These are phyloP conservation scores for Epirrhoe alternata DNA, from an alignment of 2,888 invertebrate species.

Conservation along the genomic window DNA sequence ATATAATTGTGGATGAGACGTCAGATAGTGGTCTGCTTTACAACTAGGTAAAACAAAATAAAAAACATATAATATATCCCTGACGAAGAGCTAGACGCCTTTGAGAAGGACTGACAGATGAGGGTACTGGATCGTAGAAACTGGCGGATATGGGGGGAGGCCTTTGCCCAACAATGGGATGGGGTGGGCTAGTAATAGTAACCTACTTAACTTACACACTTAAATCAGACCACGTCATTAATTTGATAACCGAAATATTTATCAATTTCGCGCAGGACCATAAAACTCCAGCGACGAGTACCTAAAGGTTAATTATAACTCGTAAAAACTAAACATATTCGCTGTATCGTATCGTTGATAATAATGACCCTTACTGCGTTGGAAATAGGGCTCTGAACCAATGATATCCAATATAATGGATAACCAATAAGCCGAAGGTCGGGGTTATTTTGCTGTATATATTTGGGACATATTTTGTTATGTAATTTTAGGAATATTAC, in stretches of 20 bases:
- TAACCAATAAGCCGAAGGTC: slow-evolving; percentile 38
- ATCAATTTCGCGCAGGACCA: not conserved
- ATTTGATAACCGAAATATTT: not conserved
- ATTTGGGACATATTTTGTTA: slow-evolving; percentile 37
- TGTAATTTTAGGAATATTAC: slow-evolving; percentile 33
- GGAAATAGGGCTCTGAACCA: slow-evolving; percentile 20
- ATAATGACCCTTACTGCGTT: slow-evolving; percentile 15
- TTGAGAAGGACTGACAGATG: too few relatives aligned
- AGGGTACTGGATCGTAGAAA: too few relatives aligned
- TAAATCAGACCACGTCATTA: too few relatives aligned
- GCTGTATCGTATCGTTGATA: not conserved
- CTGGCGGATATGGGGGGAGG: too few relatives aligned
- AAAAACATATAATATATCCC: too few relatives aligned
- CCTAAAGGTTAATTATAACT: not conserved
- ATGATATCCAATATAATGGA: slow-evolving; percentile 38
- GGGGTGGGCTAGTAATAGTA: too few relatives aligned
- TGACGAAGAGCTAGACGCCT: too few relatives aligned
- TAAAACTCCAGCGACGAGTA: not conserved
- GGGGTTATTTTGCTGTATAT: slow-evolving; percentile 22
- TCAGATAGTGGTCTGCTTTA: too few relatives aligned
- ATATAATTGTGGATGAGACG: too few relatives aligned
- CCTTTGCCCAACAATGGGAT: too few relatives aligned
- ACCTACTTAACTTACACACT: too few relatives aligned
- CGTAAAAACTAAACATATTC: slow-evolving; percentile 1
- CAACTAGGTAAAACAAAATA: too few relatives aligned